These are phyloP conservation scores for Drosophila pallidifrons DNA, from an alignment of 1,140 invertebrate species.

Conservation along the genomic window DNA sequence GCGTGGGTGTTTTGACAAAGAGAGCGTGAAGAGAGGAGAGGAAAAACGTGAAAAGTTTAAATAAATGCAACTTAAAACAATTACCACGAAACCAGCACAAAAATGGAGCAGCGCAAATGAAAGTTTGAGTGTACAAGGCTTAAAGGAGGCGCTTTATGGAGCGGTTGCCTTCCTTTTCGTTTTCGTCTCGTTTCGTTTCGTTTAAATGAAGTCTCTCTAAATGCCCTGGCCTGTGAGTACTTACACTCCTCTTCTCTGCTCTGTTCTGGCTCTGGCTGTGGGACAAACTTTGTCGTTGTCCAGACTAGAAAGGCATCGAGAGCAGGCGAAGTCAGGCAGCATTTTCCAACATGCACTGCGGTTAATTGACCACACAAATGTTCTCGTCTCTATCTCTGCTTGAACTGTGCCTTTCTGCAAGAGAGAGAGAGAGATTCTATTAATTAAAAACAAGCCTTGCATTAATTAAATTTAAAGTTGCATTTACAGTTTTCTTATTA, in stretches of 20 bases:
- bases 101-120: constrained; percentile 51
- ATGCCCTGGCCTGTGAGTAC: constrained; percentile 20
- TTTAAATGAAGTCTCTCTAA: constrained; percentile 71
- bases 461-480: constrained; percentile 58
- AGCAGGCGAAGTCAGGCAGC: neutral
- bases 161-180: constrained; percentile 23
- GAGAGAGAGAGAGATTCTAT: constrained; percentile 37
- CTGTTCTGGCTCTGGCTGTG: constrained; percentile 2
- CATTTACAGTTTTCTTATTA: constrained; percentile 38
- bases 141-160: constrained; percentile 57
- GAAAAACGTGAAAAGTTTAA: constrained; percentile 58
- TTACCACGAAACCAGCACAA: constrained; percentile 61
- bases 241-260: neutral
- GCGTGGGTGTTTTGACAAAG: constrained; percentile 23
- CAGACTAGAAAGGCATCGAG: neutral
- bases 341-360: constrained; percentile 35
- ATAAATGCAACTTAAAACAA: constrained; percentile 79
- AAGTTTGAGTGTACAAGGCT: constrained; percentile 33
- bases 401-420: neutral
- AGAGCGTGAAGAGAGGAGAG: neutral
- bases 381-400: neutral
- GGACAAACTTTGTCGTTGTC: constrained; percentile 39
- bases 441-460: constrained; percentile 65
- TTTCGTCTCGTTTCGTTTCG: constrained; percentile 45
- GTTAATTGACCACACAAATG: constrained; percentile 74